Conservation (phyloP, 1,140 invertebrate genomes). For the Macrocentrus cingulum region DNA sequence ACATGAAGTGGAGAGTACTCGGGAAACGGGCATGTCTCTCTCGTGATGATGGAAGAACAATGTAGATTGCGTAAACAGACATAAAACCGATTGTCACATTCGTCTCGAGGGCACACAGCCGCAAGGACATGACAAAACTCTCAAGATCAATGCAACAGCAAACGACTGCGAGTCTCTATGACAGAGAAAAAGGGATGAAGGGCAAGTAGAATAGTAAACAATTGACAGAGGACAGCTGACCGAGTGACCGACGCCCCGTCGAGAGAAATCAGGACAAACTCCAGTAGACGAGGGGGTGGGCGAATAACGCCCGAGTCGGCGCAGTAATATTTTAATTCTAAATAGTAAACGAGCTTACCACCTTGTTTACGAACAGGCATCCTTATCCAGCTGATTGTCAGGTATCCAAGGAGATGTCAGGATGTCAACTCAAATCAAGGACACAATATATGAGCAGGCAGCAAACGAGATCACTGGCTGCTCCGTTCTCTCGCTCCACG, state of each 20-base stretch:
- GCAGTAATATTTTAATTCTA: conserved; percentile 8
- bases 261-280: not conserved
- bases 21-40: conserved; percentile 12
- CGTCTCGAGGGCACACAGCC: conserved; percentile 15
- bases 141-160: not conserved
- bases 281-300: not conserved
- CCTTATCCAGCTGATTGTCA: conserved; percentile 30
- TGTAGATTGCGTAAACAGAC: conserved; percentile 20
- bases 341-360: conserved; percentile 50
- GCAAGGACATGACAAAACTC: conserved; percentile 6
- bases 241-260: conserved; percentile 42
- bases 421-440: not conserved
- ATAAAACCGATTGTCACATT: conserved; percentile 8
- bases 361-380: conserved; percentile 59
- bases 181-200: no score
- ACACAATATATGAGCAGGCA: not conserved
- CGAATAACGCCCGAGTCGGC: not conserved
- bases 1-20: conserved; percentile 32
- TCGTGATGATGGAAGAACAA: conserved; percentile 21
- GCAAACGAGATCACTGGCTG: not conserved
- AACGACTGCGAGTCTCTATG: no score
- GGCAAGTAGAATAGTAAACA: not conserved
- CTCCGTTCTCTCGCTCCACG: not conserved
- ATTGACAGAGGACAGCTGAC: conserved; percentile 38
- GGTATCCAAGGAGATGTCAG: not conserved